Percentiles rank a stretch among this genome's conserved stretches.
These are phyloP conservation scores for Betta splendens DNA, from an alignment of 2,797 vertebrate species.

Conservation along the genomic window DNA sequence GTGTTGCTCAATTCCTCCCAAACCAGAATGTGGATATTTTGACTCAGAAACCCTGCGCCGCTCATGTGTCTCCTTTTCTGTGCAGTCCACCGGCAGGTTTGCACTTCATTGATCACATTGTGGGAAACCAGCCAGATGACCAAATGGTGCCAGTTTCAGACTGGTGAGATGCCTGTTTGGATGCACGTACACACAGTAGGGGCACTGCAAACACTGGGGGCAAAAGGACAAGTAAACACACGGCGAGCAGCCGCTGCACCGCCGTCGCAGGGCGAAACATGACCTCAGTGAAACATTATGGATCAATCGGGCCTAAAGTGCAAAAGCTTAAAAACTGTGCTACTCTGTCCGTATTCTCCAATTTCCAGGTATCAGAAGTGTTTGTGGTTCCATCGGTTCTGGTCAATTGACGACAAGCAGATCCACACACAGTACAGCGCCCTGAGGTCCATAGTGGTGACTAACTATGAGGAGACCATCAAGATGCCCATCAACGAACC, in stretches of 20 bases:
- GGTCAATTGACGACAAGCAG: constrained; percentile 89
- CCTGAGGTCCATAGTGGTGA: constrained; percentile 85
- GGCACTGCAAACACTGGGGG: constrained; percentile 30
- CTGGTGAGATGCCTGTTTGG: constrained; percentile 77
- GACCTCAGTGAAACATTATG: not conserved
- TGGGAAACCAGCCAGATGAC: constrained; percentile 88
- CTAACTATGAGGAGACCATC: constrained; percentile 88
- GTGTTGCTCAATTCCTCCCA: no score
- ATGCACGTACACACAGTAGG: constrained; percentile 47
- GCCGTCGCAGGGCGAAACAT: not conserved
- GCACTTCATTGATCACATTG: constrained; percentile 86
- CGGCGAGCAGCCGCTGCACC: not conserved
- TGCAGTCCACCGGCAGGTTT: constrained; percentile 76
- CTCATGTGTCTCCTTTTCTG: constrained; percentile 7
- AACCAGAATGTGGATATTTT: no score
- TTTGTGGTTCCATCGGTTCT: constrained; percentile 87
- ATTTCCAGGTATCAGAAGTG: constrained; percentile 84
- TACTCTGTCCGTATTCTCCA: not conserved
- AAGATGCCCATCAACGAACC: constrained; percentile 92
- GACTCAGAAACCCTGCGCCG: not conserved
- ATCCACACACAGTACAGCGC: constrained; percentile 86
- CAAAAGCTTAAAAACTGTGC: not conserved
- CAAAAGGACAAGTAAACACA: constrained; percentile 62
- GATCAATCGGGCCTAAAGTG: not conserved
- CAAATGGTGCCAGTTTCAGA: constrained; percentile 83